Conservation (phyloP, 2,113 vertebrate genomes). For the Arenaria interpres region DNA sequence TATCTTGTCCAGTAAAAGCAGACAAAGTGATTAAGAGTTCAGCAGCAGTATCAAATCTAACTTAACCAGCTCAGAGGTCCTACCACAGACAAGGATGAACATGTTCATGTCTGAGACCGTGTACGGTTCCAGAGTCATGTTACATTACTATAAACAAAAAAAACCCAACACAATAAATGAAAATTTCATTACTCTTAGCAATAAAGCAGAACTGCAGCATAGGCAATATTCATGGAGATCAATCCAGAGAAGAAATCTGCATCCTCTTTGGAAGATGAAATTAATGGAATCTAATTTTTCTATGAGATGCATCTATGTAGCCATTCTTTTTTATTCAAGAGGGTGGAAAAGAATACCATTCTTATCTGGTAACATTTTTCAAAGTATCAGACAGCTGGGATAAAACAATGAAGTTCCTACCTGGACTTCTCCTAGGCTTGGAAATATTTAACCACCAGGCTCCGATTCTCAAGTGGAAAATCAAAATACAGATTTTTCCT, state of each 20-base stretch:
- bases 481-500: background rate
- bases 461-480: constrained; percentile 4
- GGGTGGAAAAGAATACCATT: background rate
- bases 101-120: background rate
- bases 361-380: background rate
- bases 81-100: background rate
- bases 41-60: background rate
- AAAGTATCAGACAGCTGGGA: background rate
- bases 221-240: background rate
- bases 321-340: background rate
- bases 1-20: background rate
- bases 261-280: background rate
- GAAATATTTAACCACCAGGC: background rate
- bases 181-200: background rate
- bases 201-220: background rate
- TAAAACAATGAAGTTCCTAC: background rate
- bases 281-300: background rate
- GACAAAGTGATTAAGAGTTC: background rate
- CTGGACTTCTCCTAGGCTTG: background rate
- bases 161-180: background rate
- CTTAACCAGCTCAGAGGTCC: background rate
- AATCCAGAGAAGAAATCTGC: background rate
- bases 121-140: background rate
- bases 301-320: background rate
- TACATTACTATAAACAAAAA: background rate